These are phyloP conservation scores for Pasiphila rectangulata DNA, from an alignment of 2,888 invertebrate genomes.

Conservation along the genomic window DNA sequence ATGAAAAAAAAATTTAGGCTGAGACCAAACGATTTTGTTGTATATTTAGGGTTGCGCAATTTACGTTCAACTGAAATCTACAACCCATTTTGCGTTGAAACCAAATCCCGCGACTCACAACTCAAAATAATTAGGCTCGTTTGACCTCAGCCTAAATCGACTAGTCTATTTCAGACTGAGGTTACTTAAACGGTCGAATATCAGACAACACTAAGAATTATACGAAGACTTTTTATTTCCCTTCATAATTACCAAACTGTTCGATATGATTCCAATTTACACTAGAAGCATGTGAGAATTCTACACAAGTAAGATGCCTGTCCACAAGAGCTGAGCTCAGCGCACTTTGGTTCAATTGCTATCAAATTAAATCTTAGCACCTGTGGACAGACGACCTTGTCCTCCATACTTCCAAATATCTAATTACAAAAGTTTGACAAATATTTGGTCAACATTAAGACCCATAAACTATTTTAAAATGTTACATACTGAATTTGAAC, in stretches of 20 bases:
- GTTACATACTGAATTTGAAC: slow-evolving; percentile 14
- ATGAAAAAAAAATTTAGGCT: too few relatives aligned
- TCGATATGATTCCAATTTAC: slow-evolving; percentile 73
- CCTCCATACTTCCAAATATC: slow-evolving; percentile 16
- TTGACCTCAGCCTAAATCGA: too few relatives aligned
- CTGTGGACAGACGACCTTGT: slow-evolving; percentile 6
- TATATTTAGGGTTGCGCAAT: too few relatives aligned
- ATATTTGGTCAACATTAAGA: slow-evolving; percentile 22
- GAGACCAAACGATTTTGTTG: too few relatives aligned
- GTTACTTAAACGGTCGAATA: too few relatives aligned
- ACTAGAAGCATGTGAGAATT: slow-evolving; percentile 55
- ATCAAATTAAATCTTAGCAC: not conserved
- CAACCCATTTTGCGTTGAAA: too few relatives aligned
- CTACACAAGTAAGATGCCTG: slow-evolving; percentile 37
- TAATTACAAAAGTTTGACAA: slow-evolving; percentile 23
- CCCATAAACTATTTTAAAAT: slow-evolving; percentile 15
- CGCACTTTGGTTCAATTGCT: not conserved
- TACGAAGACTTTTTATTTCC: slow-evolving; percentile 74
- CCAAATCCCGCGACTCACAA: too few relatives aligned
- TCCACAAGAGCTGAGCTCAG: slow-evolving; percentile 6
- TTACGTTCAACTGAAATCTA: too few relatives aligned
- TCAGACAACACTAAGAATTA: not conserved
- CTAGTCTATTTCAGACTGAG: too few relatives aligned
- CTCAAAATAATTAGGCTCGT: too few relatives aligned
- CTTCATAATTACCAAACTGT: slow-evolving; percentile 70